A percentile compares a stretch with the other conserved stretches of the same genome.
Evolutionary conservation across 2,797 vertebrate species (phyloP).

Genomic region (Chrosomus eos): DNA sequence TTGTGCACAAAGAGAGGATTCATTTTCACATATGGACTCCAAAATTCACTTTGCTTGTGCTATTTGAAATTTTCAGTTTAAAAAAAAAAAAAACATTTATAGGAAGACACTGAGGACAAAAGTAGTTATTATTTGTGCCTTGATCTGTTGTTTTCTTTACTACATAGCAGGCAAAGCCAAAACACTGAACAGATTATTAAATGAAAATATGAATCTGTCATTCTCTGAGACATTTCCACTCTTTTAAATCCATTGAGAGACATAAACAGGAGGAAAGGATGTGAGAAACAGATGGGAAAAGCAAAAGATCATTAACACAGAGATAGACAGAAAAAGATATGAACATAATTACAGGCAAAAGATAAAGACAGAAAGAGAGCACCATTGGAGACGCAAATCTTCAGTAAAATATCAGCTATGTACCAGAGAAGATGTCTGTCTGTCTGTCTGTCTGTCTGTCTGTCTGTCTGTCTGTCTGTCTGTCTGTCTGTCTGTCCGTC

Average conservation of each 20-base stretch:
- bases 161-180: conserved; percentile 54
- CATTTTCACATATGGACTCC: conserved; percentile 32
- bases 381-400: conserved; percentile 72
- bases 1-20: conserved; percentile 28
- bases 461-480: neutral
- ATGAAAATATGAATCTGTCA: conserved; percentile 41
- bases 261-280: conserved; percentile 26
- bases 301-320: conserved; percentile 7
- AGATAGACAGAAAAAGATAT: neutral
- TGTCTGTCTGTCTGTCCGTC: neutral
- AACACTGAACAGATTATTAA: conserved; percentile 49
- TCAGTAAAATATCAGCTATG: conserved; percentile 68
- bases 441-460: conserved; percentile 58
- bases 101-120: conserved; percentile 58
- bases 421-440: conserved; percentile 55
- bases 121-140: conserved; percentile 40
- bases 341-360: neutral
- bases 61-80: conserved; percentile 26
- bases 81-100: conserved; percentile 45
- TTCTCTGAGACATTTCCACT: conserved; percentile 34
- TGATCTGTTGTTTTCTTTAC: conserved; percentile 39
- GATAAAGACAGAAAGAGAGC: conserved; percentile 62
- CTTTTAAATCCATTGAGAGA: conserved; percentile 26
- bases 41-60: conserved; percentile 34
- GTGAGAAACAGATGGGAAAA: conserved; percentile 11